These are phyloP conservation scores for Leucoptera coffeella DNA, from an alignment of 2,888 invertebrate species.

Conservation along the genomic window DNA sequence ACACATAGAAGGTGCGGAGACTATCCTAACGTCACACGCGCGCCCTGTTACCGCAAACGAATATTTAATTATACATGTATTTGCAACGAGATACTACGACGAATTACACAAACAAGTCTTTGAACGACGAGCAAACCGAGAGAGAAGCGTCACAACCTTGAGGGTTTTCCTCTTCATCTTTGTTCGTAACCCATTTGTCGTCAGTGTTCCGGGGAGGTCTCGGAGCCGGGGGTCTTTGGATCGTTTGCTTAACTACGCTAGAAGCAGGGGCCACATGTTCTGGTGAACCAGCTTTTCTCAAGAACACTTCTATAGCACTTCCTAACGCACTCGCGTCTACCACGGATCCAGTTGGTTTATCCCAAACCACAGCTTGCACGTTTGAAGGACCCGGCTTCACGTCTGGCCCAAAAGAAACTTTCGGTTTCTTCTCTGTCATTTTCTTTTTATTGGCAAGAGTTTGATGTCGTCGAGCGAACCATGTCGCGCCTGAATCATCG, in stretches of 20 bases:
- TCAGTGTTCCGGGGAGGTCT: slow-evolving; percentile 3
- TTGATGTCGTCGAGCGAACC: slow-evolving; percentile 75
- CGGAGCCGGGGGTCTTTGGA: not conserved
- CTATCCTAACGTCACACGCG: no score
- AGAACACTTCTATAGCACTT: slow-evolving; percentile 78
- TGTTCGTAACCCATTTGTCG: slow-evolving; percentile 57
- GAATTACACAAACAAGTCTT: slow-evolving; percentile 82
- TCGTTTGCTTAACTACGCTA: not conserved
- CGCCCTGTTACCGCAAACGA: no score
- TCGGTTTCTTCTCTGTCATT: slow-evolving; percentile 43
- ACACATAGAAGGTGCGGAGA: no score
- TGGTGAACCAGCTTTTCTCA: slow-evolving; percentile 53
- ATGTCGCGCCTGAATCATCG: slow-evolving; percentile 54
- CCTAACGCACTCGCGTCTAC: slow-evolving; percentile 77
- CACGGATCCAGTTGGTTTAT: slow-evolving; percentile 68
- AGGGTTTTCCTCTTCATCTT: slow-evolving; percentile 64
- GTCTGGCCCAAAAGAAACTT: slow-evolving; percentile 58
- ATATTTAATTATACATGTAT: no score
- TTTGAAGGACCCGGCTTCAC: slow-evolving; percentile 52
- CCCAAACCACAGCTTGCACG: slow-evolving; percentile 64
- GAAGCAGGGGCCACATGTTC: slow-evolving; percentile 24
- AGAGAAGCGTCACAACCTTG: slow-evolving; percentile 75
- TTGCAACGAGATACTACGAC: slow-evolving; percentile 7
- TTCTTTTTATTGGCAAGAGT: slow-evolving; percentile 63
- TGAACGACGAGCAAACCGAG: slow-evolving; percentile 76